Evolutionary conservation across 2,888 invertebrate genomes (phyloP).

Genomic region (Andrena marginata): DNA sequence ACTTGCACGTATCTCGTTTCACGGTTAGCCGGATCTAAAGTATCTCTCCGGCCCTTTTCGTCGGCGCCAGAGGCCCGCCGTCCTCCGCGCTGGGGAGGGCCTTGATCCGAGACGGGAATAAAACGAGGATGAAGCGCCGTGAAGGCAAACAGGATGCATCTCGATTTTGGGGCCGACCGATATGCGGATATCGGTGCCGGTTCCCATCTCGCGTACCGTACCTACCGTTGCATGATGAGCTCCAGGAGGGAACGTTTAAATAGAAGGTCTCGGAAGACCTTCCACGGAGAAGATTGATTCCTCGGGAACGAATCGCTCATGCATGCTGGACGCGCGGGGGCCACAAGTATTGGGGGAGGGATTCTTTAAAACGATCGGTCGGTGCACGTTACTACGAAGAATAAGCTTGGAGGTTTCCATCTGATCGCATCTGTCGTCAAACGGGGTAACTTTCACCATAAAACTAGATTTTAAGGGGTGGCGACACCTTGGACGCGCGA

Average conservation of each 20-base stretch:
- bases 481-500: too few relatives aligned
- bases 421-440: too few relatives aligned
- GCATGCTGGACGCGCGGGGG: conserved; percentile 1
- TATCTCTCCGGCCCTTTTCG: conserved; percentile 63
- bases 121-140: not conserved
- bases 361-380: not conserved
- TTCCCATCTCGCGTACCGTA: conserved; percentile 13
- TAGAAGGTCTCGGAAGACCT: conserved; percentile 16
- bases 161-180: conserved; percentile 54
- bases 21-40: conserved; percentile 74
- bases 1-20: conserved; percentile 75
- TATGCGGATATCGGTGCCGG: conserved; percentile 30
- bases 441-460: too few relatives aligned
- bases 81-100: conserved; percentile 16
- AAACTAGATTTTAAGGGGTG: too few relatives aligned
- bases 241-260: conserved; percentile 38
- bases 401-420: too few relatives aligned
- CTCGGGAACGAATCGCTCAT: not conserved
- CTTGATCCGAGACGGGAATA: conserved; percentile 35
- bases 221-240: conserved; percentile 38
- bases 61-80: conserved; percentile 15
- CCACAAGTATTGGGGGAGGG: not conserved
- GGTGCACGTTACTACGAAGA: not conserved
- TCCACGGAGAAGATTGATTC: conserved; percentile 24
- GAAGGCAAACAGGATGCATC: conserved; percentile 52